phyloP scores from a whole-genome alignment of 2,797 vertebrate genomes.

The Gobionotothen gibberifrons region DNA sequence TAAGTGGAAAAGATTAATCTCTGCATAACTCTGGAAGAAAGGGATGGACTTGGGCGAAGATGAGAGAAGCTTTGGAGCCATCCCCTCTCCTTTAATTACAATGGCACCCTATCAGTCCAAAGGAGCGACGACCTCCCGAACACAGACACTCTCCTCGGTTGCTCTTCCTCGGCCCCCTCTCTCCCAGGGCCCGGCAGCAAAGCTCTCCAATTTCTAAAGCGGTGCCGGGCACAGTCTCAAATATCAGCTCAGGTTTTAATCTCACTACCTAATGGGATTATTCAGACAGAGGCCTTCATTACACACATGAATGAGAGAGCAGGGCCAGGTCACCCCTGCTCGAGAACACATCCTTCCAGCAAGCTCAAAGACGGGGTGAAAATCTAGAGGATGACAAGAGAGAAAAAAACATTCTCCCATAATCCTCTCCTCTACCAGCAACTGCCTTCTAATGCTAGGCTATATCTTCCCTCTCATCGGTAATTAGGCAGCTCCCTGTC shows the following conservation, averaged over 20 bases:
- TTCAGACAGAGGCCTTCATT: constrained; percentile 83
- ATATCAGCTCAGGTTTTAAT: constrained; percentile 85
- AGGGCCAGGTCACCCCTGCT: constrained; percentile 73
- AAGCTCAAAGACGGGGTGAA: constrained; percentile 47
- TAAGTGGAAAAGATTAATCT: constrained; percentile 47
- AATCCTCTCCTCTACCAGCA: constrained; percentile 69
- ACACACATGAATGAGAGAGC: constrained; percentile 83
- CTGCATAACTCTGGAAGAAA: constrained; percentile 14
- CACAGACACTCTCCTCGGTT: constrained; percentile 38
- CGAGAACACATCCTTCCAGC: constrained; percentile 64
- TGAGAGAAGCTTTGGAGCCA: constrained; percentile 42
- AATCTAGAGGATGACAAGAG: constrained; percentile 55
- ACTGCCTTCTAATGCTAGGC: constrained; percentile 50
- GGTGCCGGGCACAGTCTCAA: constrained; percentile 74
- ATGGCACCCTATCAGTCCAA: constrained; percentile 55
- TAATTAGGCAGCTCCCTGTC: constrained; percentile 58
- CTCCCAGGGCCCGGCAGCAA: constrained; percentile 48
- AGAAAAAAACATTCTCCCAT: constrained; percentile 55
- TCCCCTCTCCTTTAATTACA: constrained; percentile 64
- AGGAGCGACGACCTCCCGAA: constrained; percentile 64
- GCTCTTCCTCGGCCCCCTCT: constrained; percentile 40
- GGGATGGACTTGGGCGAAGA: constrained; percentile 11
- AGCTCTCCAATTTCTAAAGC: constrained; percentile 73
- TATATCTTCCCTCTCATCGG: constrained; percentile 49
- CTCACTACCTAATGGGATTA: constrained; percentile 86